Evolutionary conservation across 2,888 invertebrate species (phyloP), one percentile per base, ranked within the genome.

Genomic region (Pasiphila rectangulata): DNA sequence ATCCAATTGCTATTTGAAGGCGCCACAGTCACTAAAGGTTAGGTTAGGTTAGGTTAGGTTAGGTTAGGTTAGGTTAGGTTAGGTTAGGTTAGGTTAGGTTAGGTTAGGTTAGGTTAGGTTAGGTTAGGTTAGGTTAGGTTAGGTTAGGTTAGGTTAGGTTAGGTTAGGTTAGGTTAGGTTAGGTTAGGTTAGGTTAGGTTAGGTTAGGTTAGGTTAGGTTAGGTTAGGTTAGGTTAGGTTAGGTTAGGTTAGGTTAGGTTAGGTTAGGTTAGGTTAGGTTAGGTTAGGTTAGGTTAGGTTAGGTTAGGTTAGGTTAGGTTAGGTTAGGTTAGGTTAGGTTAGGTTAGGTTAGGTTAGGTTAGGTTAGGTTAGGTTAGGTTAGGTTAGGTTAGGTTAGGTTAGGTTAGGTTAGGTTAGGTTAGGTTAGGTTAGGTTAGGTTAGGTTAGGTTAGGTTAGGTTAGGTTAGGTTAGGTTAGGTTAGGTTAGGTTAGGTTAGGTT

Each of bases 81-180:
- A 49, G 49, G 49, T 49, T 49, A 49, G 49, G 49, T 49, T 49
- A 49, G 49, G 49, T 49, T 49, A 44, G 49, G 49, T 49, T 49
- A 44, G 49, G 49, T 49, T 49, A 49, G 49, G 49, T 49, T 49
- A 49, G 44, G 45, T 45, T 50, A 41, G 45, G 45, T 45, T 44
- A 40, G 40, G 50, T 41, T 40, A 40, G 44, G 44, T 50, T 50
- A 44, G 45, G 45, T 44, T 50, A 44, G 44, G 37, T 45, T 51
- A 51, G 51, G 51, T 51, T 51, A 51, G 54, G 54, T 54, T 54
- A 54, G 54, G 54, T 54, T 54, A 54, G 54, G 54, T 54, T 54
- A 54, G 54, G 54, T 54, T 54, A 54, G 54, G 50, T 54, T 54
- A 53, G 53, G 53, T 53, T 49, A 49, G 48, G 49, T 49, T 48